phyloP scores from a whole-genome alignment of 2,797 vertebrate genomes.

The Vultur gryphus region DNA sequence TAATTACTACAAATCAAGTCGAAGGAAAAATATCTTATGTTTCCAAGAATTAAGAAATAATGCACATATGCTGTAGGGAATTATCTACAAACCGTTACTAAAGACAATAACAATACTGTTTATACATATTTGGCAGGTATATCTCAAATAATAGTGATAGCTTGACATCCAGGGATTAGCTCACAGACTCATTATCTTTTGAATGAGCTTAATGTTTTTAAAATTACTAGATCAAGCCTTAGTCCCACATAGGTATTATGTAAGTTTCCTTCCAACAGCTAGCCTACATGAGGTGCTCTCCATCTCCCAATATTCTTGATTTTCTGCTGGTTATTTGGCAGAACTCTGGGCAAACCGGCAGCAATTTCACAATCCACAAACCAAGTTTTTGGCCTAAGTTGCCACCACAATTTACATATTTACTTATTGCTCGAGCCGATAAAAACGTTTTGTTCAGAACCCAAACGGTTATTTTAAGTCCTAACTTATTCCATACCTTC shows the following conservation, averaged over 20 bases:
- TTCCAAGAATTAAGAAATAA: slow-evolving; percentile 6
- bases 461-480: neutral
- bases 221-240: neutral
- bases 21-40: neutral
- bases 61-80: neutral
- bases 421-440: neutral
- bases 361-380: neutral
- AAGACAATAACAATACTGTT: neutral
- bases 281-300: neutral
- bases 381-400: neutral
- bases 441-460: neutral
- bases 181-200: neutral
- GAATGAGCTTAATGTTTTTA: neutral
- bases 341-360: neutral
- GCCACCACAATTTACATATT: neutral
- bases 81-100: neutral
- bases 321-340: neutral
- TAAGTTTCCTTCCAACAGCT: neutral
- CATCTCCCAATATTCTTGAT: neutral
- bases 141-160: neutral
- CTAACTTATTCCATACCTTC: neutral
- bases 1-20: neutral
- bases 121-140: neutral
- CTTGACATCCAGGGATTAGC: neutral
- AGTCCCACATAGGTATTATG: neutral